Base-by-base conservation (phyloP, 2,888 invertebrate species). In the Apamea epomidion region DNA sequence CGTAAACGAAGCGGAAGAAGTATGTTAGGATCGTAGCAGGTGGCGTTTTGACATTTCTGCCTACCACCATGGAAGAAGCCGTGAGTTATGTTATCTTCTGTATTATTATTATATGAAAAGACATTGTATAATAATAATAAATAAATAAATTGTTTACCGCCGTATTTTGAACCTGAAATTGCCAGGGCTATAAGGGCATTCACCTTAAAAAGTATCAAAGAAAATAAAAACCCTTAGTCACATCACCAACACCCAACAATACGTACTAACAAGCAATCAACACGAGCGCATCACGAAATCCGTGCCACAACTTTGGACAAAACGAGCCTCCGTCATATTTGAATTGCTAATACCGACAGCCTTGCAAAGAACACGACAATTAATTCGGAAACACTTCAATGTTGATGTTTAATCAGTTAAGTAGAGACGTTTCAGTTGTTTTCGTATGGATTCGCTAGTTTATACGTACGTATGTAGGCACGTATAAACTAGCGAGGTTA, bases 301-400 rank as follows among this genome's bases (percentile, higher is more conserved):
- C 82, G 74, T 80, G 81, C 82, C 82, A 68, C 91, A 91, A 90
- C 87, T 91, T 90, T 82, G 89, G 89, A 91, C 92, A 90, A 90
- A 92, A 87, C 84, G 81, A 86, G 88, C 83, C 89, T 87, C 86
- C 78, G 77, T 68, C 76, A 84, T 81, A 89, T 89, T 95, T 94
- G 96, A 95, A 95, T 96, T 96, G 95, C 96, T 95, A 95, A 96
- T 95, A 92, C 88, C 68, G 82, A 80, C 84, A 81, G 78, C 74
- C 89, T 85, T 83, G 90, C 93, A 95, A 95, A 95, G 95, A 95
- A 96, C 95, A 96, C 93, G 93, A 92, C 94, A 95, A 96, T 96
- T 95, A 96, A 95, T 95, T 95, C 93, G 91, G 93, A 90, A 92
- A 93, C 92, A 92, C 88, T 87, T 78, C 78, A 78, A 74, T 91